Evolutionary conservation across 1,140 invertebrate genomes (phyloP), one percentile per base, ranked within the genome.

Genomic region (Musca vetustissima): DNA sequence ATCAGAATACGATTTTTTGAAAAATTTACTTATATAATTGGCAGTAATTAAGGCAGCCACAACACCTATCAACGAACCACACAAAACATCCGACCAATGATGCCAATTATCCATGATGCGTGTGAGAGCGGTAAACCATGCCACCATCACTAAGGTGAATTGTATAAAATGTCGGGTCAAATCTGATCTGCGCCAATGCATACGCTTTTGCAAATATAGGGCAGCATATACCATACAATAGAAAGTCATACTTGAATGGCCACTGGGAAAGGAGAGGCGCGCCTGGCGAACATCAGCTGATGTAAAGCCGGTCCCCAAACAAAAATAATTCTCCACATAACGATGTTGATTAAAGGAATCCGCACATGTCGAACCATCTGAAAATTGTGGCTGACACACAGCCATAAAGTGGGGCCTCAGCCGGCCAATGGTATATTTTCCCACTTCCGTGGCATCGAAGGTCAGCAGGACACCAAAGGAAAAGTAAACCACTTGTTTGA

Each of bases 361-460:
- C 6, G 70, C 76, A 73, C 90, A 92, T 71, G 89, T 78, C 11
- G 70, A 78, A 17, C 78, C 80, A 64, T 81, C 81, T 11, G 49
- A 65, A 13, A 91, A 77, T 69, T 86, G 84, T 0, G 91, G 91
- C 32, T 85, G 76, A 73, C 92, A 94, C 1, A 88, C 86, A 70
- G 86, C 86, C 71, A 96, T 88, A 83, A 98, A 98, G 84, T 98
- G 95, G 0, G 97, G 97, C 59, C 97, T 83, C 57, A 98, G 84
- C 50, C 96, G 86, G n/a, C 97, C 97, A 55, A 98, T 90, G 1
- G 91, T 90, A 75, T 96, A 97, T 83, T 98, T 98, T 15, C 91
- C 93, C 74, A 97, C 88, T 76, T 97, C 94, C 2, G 94, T 96
- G 17, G 90, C 89, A 25, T 95, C 84, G 77, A 94, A 91, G 52